Evolutionary conservation across 2,888 invertebrate species (phyloP).

Genomic region (Oscheius sp.): DNA sequence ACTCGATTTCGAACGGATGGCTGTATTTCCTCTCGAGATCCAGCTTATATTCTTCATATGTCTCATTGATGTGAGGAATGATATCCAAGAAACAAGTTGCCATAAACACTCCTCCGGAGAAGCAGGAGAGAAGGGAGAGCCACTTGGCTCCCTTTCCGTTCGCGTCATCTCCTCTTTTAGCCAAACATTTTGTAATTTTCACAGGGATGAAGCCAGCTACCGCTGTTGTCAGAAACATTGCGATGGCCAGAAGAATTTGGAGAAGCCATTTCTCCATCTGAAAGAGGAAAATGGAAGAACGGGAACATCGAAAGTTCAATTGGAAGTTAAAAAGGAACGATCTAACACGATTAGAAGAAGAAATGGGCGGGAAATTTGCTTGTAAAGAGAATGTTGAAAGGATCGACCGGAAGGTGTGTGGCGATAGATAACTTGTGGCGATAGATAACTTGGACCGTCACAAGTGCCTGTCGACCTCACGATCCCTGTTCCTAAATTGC

Average conservation of each 20-base stretch:
- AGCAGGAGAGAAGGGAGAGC: constrained; percentile 65
- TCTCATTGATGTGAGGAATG: constrained; percentile 64
- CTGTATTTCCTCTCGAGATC: constrained; percentile 4
- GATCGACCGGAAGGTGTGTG: not conserved
- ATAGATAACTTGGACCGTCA: no score
- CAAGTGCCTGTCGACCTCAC: no score
- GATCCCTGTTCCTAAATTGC: no score
- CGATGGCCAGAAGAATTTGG: constrained; percentile 51
- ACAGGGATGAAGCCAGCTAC: constrained; percentile 51
- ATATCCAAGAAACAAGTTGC: constrained; percentile 68
- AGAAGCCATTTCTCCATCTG: constrained; percentile 35
- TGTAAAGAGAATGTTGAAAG: not conserved
- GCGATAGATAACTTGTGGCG: no score
- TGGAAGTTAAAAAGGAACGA: not conserved
- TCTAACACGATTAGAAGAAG: not conserved
- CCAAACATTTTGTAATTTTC: constrained; percentile 31
- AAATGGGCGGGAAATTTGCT: not conserved
- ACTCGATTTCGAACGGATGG: constrained; percentile 29
- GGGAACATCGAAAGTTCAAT: not conserved
- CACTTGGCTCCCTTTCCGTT: constrained; percentile 40
- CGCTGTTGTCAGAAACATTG: constrained; percentile 61
- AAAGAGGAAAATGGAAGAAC: not conserved
- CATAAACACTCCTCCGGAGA: constrained; percentile 70
- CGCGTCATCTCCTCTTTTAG: constrained; percentile 43
- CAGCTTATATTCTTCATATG: constrained; percentile 34